A percentile compares a stretch with the other conserved stretches of the same genome.
These are phyloP conservation scores for Peromyscus maniculatus DNA, from an alignment of 2,113 vertebrate genomes.

Conservation along the genomic window DNA sequence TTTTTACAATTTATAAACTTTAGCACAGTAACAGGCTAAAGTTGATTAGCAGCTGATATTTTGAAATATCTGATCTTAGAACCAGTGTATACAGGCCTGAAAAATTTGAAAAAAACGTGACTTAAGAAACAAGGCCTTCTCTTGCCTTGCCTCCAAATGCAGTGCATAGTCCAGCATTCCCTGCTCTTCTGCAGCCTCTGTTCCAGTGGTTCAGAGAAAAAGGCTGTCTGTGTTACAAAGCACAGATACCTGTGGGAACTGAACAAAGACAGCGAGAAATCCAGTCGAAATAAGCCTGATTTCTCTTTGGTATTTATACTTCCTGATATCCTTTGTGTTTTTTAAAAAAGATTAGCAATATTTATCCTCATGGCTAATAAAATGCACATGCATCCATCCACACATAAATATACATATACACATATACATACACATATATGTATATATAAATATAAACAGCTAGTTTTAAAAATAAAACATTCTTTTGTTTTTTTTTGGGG, in stretches of 20 bases:
- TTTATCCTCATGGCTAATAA: slow-evolving; percentile 44
- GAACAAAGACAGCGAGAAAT: slow-evolving; percentile 23
- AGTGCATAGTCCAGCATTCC: neutral
- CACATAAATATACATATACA: neutral
- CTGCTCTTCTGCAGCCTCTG: neutral
- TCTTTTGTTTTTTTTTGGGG: neutral
- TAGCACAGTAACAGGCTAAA: slow-evolving; percentile 42
- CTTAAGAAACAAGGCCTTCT: neutral
- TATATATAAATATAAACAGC: neutral
- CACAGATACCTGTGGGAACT: neutral
- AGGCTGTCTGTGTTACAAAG: neutral
- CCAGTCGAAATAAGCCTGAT: neutral
- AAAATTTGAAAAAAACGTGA: slow-evolving; percentile 19
- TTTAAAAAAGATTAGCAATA: neutral
- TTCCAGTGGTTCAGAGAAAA: neutral
- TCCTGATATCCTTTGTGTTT: slow-evolving; percentile 44
- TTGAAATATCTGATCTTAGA: slow-evolving; percentile 60
- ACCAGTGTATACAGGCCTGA: neutral
- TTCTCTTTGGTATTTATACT: slow-evolving; percentile 24
- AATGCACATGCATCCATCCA: neutral
- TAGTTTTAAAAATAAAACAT: neutral
- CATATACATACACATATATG: neutral
- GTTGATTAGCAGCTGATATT: slow-evolving; percentile 49
- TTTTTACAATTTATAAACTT: slow-evolving; percentile 32
- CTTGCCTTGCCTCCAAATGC: neutral